These are phyloP conservation scores for Hydroisotoma schaefferi DNA, from an alignment of 2,888 invertebrate species.

Conservation along the genomic window DNA sequence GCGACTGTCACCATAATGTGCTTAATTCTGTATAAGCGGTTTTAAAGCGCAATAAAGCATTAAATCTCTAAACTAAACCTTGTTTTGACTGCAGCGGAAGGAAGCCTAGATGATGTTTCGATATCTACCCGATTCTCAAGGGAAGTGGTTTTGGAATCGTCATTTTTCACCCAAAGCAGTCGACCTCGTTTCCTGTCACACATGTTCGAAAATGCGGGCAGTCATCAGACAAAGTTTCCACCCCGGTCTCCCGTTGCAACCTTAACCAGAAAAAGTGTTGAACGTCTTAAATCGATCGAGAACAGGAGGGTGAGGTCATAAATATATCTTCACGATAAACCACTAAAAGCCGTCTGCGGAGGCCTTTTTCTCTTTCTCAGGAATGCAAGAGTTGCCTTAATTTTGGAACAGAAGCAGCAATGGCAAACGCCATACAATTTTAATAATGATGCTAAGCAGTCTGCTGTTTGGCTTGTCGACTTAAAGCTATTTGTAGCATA, in stretches of 20 bases:
- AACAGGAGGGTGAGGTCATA: slow-evolving; percentile 46
- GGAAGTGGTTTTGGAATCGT: slow-evolving; percentile 6
- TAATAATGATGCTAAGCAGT: too few relatives aligned
- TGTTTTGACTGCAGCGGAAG: slow-evolving; percentile 42
- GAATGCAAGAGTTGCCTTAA: too few relatives aligned
- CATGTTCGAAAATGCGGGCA: slow-evolving; percentile 43
- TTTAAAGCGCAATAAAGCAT: background rate
- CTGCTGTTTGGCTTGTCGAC: too few relatives aligned
- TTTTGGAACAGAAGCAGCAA: too few relatives aligned
- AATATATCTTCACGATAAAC: too few relatives aligned
- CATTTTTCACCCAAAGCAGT: slow-evolving; percentile 25
- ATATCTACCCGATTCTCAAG: background rate
- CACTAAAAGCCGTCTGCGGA: too few relatives aligned
- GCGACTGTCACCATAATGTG: too few relatives aligned
- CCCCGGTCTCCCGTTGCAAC: slow-evolving; percentile 40
- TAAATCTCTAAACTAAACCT: slow-evolving; percentile 1
- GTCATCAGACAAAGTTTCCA: slow-evolving; percentile 37
- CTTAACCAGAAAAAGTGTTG: slow-evolving; percentile 20
- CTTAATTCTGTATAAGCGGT: too few relatives aligned
- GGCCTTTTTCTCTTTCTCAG: too few relatives aligned
- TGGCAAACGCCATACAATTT: too few relatives aligned
- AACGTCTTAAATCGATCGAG: slow-evolving; percentile 32
- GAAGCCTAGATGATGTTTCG: slow-evolving; percentile 42
- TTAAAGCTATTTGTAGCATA: too few relatives aligned
- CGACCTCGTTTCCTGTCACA: slow-evolving; percentile 41